phyloP scores from a whole-genome alignment of 2,797 vertebrate species.

The Aldrovandia affinis region DNA sequence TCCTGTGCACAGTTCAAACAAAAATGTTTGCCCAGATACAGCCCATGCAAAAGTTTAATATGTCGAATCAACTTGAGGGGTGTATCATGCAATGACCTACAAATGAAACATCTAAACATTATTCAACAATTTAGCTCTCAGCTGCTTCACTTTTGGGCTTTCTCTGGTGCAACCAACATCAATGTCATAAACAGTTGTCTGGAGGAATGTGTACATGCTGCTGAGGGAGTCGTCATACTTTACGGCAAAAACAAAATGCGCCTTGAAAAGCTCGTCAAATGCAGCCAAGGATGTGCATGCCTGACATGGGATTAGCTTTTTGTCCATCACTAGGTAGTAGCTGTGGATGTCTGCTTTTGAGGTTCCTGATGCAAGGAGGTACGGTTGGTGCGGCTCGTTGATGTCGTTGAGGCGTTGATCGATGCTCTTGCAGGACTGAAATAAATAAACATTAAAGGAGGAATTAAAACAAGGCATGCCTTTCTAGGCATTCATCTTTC shows the following conservation, averaged over 20 bases:
- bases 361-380: conserved; percentile 30
- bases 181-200: no score
- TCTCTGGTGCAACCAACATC: not conserved
- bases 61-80: not conserved
- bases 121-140: conserved; percentile 6
- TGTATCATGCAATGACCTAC: not conserved
- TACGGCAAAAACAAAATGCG: not conserved
- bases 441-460: not conserved
- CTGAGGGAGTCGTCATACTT: not conserved
- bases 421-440: conserved; percentile 4
- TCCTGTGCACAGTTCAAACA: not conserved
- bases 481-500: not conserved
- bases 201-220: not conserved
- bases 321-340: not conserved
- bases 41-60: conserved; percentile 2
- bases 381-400: conserved; percentile 6
- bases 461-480: no score
- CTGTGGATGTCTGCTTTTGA: not conserved
- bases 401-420: not conserved
- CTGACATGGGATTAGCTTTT: conserved; percentile 6
- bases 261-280: not conserved
- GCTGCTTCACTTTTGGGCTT: conserved; percentile 14
- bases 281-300: not conserved
- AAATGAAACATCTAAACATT: not conserved
- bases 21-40: not conserved